phyloP scores from a whole-genome alignment of 2,888 invertebrate species.

The Brachynemurus nebulosus region DNA sequence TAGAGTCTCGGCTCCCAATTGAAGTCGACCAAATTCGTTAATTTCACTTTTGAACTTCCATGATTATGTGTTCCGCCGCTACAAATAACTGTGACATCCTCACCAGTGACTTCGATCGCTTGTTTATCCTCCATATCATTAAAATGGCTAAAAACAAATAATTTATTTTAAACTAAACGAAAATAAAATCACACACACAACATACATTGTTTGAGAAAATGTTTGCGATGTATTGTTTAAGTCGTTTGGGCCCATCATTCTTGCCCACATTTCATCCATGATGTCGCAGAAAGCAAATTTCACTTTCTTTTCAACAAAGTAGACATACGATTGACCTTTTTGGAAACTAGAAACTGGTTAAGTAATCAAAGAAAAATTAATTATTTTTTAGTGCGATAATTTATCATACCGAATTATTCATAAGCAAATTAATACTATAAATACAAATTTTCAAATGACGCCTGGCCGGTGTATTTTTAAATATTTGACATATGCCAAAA shows the following conservation, averaged over 20 bases:
- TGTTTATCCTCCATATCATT: slow-evolving; percentile 43
- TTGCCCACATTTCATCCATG: background rate
- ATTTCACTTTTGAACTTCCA: slow-evolving; percentile 80
- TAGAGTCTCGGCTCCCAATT: slow-evolving; percentile 86
- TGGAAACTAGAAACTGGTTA: background rate
- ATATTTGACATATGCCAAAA: slow-evolving; percentile 6
- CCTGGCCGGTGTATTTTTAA: background rate
- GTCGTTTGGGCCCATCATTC: background rate
- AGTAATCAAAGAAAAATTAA: no score
- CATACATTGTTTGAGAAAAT: slow-evolving; percentile 2
- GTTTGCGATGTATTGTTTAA: background rate
- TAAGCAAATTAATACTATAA: no score
- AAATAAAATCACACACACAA: background rate
- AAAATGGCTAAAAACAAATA: slow-evolving; percentile 39
- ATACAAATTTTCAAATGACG: background rate
- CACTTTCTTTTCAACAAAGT: background rate
- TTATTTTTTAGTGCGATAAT: no score
- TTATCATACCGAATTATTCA: no score
- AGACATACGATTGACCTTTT: background rate
- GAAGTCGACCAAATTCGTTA: slow-evolving; percentile 81
- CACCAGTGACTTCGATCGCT: slow-evolving; percentile 40
- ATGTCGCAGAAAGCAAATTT: background rate
- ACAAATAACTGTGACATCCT: slow-evolving; percentile 55
- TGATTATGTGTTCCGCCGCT: slow-evolving; percentile 60
- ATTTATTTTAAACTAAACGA: background rate